Base-by-base conservation (phyloP, 2,797 vertebrate species). In the Pseudomugil gertrudae region DNA sequence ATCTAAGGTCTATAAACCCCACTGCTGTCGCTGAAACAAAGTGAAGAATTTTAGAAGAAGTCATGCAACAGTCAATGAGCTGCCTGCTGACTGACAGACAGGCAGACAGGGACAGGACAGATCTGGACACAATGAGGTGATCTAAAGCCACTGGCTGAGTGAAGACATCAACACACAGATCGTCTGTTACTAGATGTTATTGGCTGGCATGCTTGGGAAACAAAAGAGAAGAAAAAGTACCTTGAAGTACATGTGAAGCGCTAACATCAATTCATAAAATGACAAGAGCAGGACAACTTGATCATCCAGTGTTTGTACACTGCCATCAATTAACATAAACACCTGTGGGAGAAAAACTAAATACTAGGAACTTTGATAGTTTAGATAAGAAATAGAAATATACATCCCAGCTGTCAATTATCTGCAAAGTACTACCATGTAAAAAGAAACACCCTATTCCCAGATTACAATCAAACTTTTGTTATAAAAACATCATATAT, bases 51-150 rank as follows among this genome's bases (percentile, higher is more conserved):
- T 40, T 60, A 73, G 69, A 77, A 87, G 80, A 77, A 87, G 80
- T 88, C 91, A 92, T 90, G 86, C 84, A 89, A 91, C 87, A 87
- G 89, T 87, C 82, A 87, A 83, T 57, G 52, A 82, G 82, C 83
- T 78, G 76, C 78, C 84, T 74, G 81, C 76, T 77, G 84, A 85
- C 78, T 74, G 80, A 78, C 80, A 29, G n/a, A n/a, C n/a, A 72
- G 53, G 40, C 38, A 61, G 73, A 81, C 69, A 73, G 66, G 76
- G 76, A 85, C 76, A 69, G 72, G 84, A 85, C 67, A 63, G 71
- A 73, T 67, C 33, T 65, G 69, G 83, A 89, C 84, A 90, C 69
- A 87, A 82, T 84, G 83, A 83, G 84, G 83, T 70, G 86, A 85
- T 81, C 51, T 54, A 70, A 70, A 69, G 71, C 74, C 36, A 27